Percentiles rank a stretch among this genome's conserved stretches.
Conservation (phyloP, 2,797 vertebrate genomes). For the Forpus xanthops region DNA sequence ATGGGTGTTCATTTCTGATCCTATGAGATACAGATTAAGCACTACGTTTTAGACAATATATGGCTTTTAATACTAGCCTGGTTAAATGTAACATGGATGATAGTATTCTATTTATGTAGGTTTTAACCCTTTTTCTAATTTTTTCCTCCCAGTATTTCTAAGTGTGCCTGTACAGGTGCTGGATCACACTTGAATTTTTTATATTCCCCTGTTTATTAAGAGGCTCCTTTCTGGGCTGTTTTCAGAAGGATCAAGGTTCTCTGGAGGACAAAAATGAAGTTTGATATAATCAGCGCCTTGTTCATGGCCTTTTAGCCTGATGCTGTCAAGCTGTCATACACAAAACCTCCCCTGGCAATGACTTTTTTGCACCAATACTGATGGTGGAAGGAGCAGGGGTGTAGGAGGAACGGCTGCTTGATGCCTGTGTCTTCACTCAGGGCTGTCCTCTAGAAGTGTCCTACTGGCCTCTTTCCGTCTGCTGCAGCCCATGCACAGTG, state of each 20-base stretch:
- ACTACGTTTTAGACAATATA: background rate
- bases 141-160: background rate
- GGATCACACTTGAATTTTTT: background rate
- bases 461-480: background rate
- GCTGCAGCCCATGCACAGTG: background rate
- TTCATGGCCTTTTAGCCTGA: background rate
- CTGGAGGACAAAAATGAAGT: background rate
- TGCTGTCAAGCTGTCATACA: background rate
- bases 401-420: background rate
- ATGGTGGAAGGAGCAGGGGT: accelerated
- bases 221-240: background rate
- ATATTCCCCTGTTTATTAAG: background rate
- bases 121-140: background rate
- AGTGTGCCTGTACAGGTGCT: background rate
- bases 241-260: background rate
- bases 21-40: background rate
- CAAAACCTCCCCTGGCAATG: background rate
- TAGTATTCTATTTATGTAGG: background rate
- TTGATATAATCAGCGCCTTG: background rate
- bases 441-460: background rate
- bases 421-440: background rate
- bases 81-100: background rate
- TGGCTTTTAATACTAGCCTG: background rate
- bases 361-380: background rate
- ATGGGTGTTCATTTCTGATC: background rate